Evolutionary conservation across 2,888 invertebrate species (phyloP), one percentile per base, ranked within the genome.

Genomic region (Hemaris fuciformis): DNA sequence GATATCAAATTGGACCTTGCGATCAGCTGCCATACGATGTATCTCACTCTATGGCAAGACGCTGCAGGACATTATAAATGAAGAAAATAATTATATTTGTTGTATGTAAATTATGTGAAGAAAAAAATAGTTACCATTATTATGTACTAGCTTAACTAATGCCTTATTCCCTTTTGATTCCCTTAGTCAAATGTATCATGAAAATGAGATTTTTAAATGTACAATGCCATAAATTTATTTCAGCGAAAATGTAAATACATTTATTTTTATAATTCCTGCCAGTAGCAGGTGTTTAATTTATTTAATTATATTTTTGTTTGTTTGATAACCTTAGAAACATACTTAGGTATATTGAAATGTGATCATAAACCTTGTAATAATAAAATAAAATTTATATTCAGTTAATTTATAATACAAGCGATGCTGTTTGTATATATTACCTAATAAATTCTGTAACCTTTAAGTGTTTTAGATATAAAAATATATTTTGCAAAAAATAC

Each of bases 1-100:
- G 94, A 57, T 94, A 94, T 76, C 87, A 88, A 46, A 76, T 94
- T n/a, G 86, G 93, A 23, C 84, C 91, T 0, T 94, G 94, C 70
- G 74, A 85, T 1, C 74, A 84, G 57, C 74, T 95, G 62, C 93
- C 94, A 43, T 76, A 77, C 57, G n/a, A 71, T 94, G 13, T 90
- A 94, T 71, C 76, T 94, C 57, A 80, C 84, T n/a, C 74, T 89
- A 71, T 94, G 94, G 94, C 87, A 91, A 75, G 94, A 94, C 74
- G 70, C 72, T 10, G 73, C 72, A 48, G 69, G 69, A 23, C 67
- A 65, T 59, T 79, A 57, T 57, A 75, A 60, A 41, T 25, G 41
- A 60, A n/a, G 41, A 60, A 34, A 34, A 15, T 59, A n/a, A n/a
- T n/a, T n/a, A n/a, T n/a, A 41, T 13, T 3, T 13, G 38, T 15